These are phyloP conservation scores for Diprion similis DNA, from an alignment of 1,140 invertebrate genomes.

Conservation along the genomic window DNA sequence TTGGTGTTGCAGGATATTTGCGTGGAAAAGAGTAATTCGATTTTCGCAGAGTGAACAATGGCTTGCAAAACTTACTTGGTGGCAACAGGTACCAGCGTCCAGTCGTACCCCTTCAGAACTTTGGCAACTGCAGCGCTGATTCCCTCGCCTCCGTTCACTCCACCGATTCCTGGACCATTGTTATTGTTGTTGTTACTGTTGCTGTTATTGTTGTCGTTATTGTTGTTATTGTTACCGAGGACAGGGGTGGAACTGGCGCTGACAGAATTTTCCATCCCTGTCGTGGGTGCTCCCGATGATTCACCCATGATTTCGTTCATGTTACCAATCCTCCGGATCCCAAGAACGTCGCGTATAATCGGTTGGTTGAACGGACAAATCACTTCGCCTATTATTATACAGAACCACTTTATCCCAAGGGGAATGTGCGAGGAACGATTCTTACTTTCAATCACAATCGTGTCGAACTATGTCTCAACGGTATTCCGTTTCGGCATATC, in stretches of 20 bases:
- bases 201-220: conserved; percentile 28
- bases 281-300: conserved; percentile 26
- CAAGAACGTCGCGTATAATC: background rate
- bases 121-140: conserved; percentile 79
- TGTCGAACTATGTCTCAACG: background rate
- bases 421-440: too few relatives aligned
- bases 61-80: conserved; percentile 70
- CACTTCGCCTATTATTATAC: too few relatives aligned
- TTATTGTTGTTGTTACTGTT: conserved; percentile 28
- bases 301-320: conserved; percentile 38
- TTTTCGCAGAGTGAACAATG: background rate
- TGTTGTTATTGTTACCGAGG: conserved; percentile 18
- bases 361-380: background rate
- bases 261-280: background rate
- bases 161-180: conserved; percentile 16
- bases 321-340: conserved; percentile 26
- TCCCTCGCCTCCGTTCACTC: conserved; percentile 58
- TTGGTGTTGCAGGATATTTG: background rate
- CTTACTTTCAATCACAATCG: background rate
- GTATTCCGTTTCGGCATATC: background rate
- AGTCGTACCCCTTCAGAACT: conserved; percentile 83
- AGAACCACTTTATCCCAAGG: too few relatives aligned
- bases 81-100: conserved; percentile 82
- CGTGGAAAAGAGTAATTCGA: background rate
- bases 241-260: conserved; percentile 22